A percentile compares a stretch with the other conserved stretches of the same genome.
Evolutionary conservation across 2,797 vertebrate species (phyloP).

Genomic region (Notolabrus celidotus): DNA sequence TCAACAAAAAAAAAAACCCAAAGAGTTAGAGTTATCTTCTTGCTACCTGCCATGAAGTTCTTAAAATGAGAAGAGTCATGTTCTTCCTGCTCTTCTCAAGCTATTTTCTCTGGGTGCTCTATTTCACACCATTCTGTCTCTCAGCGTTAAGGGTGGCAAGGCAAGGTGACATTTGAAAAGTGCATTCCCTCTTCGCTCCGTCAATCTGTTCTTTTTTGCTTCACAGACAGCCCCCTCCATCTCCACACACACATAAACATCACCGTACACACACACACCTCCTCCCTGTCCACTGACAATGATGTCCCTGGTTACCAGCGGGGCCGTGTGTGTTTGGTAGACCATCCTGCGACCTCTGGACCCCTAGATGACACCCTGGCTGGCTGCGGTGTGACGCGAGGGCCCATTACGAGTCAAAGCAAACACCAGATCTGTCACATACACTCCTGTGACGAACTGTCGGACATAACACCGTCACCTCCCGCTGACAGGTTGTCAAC

Average conservation of each 20-base stretch:
- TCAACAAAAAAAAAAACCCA: background rate
- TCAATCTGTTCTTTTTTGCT: conserved; percentile 74
- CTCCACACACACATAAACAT: conserved; percentile 40
- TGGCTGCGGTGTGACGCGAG: conserved; percentile 54
- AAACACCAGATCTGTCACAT: conserved; percentile 67
- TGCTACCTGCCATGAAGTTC: conserved; percentile 29
- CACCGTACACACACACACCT: conserved; percentile 29
- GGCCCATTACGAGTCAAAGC: conserved; percentile 69
- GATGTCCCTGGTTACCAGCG: conserved; percentile 47
- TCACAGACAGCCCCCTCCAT: conserved; percentile 59
- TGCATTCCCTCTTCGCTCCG: conserved; percentile 70
- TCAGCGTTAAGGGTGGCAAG: conserved; percentile 60
- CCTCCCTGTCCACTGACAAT: conserved; percentile 51
- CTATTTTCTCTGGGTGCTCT: conserved; percentile 45
- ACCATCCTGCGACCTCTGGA: conserved; percentile 48
- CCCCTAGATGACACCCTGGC: conserved; percentile 47
- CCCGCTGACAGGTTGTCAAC: conserved; percentile 76
- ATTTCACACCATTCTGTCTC: conserved; percentile 56
- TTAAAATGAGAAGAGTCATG: conserved; percentile 29
- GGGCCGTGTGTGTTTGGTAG: conserved; percentile 39
- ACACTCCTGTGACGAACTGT: conserved; percentile 53
- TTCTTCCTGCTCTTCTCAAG: conserved; percentile 30
- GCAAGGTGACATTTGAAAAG: conserved; percentile 84
- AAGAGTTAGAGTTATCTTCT: conserved; percentile 16
- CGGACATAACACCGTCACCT: conserved; percentile 55